phyloP scores from a whole-genome alignment of 2,888 invertebrate genomes.

The Camponotus fellah region DNA sequence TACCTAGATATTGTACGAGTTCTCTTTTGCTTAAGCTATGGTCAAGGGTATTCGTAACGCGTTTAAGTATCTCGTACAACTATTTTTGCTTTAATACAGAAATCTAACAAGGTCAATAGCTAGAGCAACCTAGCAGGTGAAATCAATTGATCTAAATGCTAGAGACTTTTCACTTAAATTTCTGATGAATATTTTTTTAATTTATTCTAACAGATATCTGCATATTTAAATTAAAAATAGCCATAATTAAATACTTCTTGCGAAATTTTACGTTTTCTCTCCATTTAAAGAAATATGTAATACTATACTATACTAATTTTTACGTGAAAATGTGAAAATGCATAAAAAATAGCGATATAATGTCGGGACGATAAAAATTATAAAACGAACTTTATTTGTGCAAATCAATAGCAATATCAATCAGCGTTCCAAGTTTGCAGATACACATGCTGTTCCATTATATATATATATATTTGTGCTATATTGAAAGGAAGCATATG shows the following conservation, averaged over 20 bases:
- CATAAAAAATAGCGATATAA: neutral
- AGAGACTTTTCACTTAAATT: slow-evolving; percentile 7
- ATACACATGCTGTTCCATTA: neutral
- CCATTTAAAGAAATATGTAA: too few relatives aligned
- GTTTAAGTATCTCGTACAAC: neutral
- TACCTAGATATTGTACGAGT: slow-evolving; percentile 28
- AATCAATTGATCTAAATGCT: slow-evolving; percentile 6
- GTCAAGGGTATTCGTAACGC: slow-evolving; percentile 8
- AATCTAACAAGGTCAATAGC: slow-evolving; percentile 13
- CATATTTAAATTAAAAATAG: neutral
- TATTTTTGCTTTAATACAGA: neutral
- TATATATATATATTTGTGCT: neutral
- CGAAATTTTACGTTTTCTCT: too few relatives aligned
- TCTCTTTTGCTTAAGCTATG: slow-evolving; percentile 13
- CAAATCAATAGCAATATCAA: slow-evolving; percentile 4
- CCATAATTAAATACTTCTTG: neutral
- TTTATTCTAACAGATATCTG: neutral
- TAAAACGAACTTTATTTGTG: slow-evolving; percentile 2
- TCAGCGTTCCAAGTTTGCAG: neutral
- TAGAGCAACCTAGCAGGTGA: neutral
- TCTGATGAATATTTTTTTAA: neutral
- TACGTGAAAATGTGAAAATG: neutral
- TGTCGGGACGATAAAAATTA: neutral
- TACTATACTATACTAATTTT: too few relatives aligned
- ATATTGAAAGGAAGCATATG: neutral